A percentile compares a stretch with the other conserved stretches of the same genome.
Conservation (phyloP, 1,140 invertebrate species). For the Holcopasites calliopsidis region DNA sequence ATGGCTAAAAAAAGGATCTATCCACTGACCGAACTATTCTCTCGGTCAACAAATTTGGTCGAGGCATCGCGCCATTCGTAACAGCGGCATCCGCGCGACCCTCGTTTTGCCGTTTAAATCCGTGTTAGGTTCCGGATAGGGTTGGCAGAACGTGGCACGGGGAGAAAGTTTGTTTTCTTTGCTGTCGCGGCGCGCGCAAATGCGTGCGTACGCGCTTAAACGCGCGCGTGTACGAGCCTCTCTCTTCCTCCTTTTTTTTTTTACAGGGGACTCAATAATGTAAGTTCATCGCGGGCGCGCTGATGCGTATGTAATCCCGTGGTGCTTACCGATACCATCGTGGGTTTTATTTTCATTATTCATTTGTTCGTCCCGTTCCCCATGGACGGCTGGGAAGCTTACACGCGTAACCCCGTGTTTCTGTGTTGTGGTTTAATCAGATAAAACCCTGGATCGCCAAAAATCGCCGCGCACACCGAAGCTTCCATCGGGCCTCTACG, state of each 20-base stretch:
- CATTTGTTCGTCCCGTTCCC: slow-evolving; percentile 76
- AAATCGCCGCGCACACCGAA: slow-evolving; percentile 58
- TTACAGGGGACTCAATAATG: slow-evolving; percentile 55
- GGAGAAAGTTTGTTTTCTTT: slow-evolving; percentile 49
- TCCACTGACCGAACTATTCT: too few species aligned
- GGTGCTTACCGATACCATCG: slow-evolving; percentile 78
- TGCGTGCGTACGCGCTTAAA: neutral
- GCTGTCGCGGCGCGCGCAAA: neutral
- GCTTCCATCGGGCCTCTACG: neutral
- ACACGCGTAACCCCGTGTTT: slow-evolving; percentile 78
- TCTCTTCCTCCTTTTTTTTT: neutral
- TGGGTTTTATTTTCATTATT: slow-evolving; percentile 80
- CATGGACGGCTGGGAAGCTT: slow-evolving; percentile 71
- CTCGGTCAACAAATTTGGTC: neutral
- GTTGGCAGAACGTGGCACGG: slow-evolving; percentile 29
- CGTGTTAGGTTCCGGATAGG: slow-evolving; percentile 11
- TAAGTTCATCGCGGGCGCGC: slow-evolving; percentile 74
- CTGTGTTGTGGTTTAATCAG: slow-evolving; percentile 79
- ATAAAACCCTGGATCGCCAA: slow-evolving; percentile 72
- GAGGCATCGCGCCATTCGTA: slow-evolving; percentile 34
- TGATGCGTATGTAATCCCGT: slow-evolving; percentile 78
- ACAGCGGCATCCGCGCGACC: neutral
- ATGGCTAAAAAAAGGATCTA: too few species aligned
- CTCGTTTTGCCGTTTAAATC: slow-evolving; percentile 58
- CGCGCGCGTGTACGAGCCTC: neutral